A percentile compares a stretch with the other conserved stretches of the same genome.
Evolutionary conservation across 2,797 vertebrate genomes (phyloP).

Genomic region (Manis crassicaudata): DNA sequence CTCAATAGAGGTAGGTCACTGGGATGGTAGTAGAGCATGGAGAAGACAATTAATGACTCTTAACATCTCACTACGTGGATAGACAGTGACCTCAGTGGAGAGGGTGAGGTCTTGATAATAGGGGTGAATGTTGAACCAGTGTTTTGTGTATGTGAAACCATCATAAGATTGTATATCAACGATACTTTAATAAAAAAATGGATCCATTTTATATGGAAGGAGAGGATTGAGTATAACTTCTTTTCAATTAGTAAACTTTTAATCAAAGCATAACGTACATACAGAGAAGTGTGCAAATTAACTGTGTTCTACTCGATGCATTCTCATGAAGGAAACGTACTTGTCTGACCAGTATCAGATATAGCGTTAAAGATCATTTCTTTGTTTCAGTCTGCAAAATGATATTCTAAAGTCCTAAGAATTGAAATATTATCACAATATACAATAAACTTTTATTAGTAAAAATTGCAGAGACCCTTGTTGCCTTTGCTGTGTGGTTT

Average conservation of each 20-base stretch:
- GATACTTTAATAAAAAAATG: background rate
- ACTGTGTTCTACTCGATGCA: background rate
- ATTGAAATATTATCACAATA: slow-evolving; percentile 1
- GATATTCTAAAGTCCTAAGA: background rate
- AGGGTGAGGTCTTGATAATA: no score
- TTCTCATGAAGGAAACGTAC: slow-evolving; percentile 20
- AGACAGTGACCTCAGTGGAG: no score
- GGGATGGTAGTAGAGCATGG: no score
- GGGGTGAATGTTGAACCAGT: no score
- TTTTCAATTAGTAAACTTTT: slow-evolving; percentile 51
- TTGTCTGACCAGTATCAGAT: background rate
- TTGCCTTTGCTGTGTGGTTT: background rate
- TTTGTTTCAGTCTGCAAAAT: slow-evolving; percentile 31
- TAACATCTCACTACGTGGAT: no score
- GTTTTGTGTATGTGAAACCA: no score
- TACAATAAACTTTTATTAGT: slow-evolving; percentile 11
- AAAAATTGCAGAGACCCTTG: background rate
- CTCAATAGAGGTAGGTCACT: no score
- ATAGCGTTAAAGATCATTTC: slow-evolving; percentile 19
- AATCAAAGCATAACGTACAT: background rate
- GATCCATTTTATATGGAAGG: background rate
- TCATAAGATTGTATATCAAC: no score
- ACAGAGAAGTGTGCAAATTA: background rate
- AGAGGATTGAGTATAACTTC: background rate
- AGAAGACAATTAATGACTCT: no score